These are phyloP conservation scores for Siderastrea radians DNA, from an alignment of 92 coral and sea anemone species.

Conservation along the genomic window DNA sequence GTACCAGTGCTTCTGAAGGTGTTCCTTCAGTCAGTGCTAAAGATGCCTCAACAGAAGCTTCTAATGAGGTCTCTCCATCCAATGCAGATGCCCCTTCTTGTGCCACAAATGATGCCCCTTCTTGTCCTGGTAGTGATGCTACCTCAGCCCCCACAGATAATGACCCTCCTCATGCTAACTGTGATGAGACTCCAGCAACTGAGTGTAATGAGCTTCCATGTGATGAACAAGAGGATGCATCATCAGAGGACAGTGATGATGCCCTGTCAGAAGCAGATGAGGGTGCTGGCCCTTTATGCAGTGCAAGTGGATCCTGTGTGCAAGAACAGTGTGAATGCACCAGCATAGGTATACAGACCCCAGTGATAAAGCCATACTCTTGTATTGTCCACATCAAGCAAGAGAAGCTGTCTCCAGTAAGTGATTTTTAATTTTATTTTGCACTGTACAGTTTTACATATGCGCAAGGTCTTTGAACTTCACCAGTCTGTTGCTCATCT, in stretches of 20 bases:
- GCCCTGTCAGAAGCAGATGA: constrained; percentile 8
- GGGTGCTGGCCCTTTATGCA: neutral
- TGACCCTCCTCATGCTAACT: neutral
- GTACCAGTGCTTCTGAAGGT: neutral
- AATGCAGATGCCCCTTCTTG: neutral
- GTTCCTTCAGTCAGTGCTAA: neutral
- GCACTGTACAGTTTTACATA: neutral
- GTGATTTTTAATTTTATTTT: neutral
- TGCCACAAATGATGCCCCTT: neutral
- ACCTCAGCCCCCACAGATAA: neutral
- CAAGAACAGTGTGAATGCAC: neutral
- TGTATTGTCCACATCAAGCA: constrained; percentile 35
- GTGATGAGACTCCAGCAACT: neutral
- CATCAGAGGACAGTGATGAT: neutral
- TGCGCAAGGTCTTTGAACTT: neutral
- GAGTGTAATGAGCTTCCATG: neutral
- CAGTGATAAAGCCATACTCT: constrained; percentile 14
- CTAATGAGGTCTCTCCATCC: neutral
- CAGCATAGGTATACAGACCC: neutral
- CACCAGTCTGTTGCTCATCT: neutral
- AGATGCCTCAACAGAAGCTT: neutral
- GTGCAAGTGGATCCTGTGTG: neutral
- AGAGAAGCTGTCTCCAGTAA: constrained; percentile 36
- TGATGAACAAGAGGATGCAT: neutral
- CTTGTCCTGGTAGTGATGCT: neutral